phyloP scores from a whole-genome alignment of 1,140 invertebrate species.

The Drosophila pallidifrons region DNA sequence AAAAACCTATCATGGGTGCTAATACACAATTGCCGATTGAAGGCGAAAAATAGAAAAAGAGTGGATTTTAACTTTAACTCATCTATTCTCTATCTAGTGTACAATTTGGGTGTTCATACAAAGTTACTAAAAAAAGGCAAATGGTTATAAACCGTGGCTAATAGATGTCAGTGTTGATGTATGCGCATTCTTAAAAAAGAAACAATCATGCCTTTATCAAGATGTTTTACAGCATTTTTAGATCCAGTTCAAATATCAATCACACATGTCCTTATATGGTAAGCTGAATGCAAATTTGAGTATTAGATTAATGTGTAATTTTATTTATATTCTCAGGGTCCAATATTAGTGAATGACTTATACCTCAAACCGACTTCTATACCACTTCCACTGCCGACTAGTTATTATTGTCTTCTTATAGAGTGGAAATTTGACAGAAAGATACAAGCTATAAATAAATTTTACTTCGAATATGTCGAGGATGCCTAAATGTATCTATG shows the following conservation, averaged over 20 bases:
- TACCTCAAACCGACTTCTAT: no score
- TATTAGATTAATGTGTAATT: not conserved
- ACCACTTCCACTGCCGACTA: no score
- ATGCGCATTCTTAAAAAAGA: not conserved
- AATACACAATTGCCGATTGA: not conserved
- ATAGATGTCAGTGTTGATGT: not conserved
- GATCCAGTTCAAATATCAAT: not conserved
- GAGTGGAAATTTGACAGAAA: no score
- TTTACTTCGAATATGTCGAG: no score
- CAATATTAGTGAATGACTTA: no score
- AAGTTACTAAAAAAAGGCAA: not conserved
- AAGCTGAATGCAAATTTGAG: not conserved
- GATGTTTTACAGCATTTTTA: not conserved
- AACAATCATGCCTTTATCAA: not conserved
- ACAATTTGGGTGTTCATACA: not conserved
- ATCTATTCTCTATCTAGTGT: not conserved
- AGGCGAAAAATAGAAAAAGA: not conserved
- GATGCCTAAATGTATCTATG: no score
- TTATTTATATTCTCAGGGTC: no score
- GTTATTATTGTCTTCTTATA: no score
- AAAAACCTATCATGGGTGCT: not conserved
- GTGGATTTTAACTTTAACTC: not conserved
- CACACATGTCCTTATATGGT: not conserved
- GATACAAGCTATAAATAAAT: no score
- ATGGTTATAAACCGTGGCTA: not conserved